Percentiles rank a stretch among this genome's conserved stretches.
Conservation (phyloP, 2,888 invertebrate genomes). For the Macaria notata region DNA sequence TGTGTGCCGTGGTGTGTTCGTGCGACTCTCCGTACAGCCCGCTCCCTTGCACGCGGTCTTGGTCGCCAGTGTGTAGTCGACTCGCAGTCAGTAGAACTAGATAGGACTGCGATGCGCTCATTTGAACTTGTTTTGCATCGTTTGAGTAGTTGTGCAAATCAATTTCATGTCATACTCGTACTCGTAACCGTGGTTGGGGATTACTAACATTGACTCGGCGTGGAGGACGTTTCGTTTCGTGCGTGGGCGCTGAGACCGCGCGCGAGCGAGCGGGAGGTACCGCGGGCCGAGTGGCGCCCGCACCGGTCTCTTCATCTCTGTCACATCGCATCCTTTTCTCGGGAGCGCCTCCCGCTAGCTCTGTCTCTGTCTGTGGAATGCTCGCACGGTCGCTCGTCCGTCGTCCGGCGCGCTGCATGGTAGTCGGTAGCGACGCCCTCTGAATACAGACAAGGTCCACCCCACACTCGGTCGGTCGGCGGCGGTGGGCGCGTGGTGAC, state of each 20-base stretch:
- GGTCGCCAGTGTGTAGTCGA: constrained; percentile 7
- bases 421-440: constrained; percentile 43
- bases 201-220: not conserved
- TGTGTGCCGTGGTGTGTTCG: constrained; percentile 6
- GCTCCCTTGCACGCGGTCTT: constrained; percentile 15
- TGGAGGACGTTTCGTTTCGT: no score
- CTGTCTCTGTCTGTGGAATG: constrained; percentile 62
- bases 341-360: constrained; percentile 33
- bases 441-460: constrained; percentile 66
- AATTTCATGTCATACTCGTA: constrained; percentile 3
- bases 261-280: constrained; percentile 19
- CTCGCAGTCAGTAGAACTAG: constrained; percentile 24
- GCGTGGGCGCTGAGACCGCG: constrained; percentile 1
- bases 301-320: constrained; percentile 31
- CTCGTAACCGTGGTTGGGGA: not conserved
- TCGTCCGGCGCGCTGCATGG: constrained; percentile 50
- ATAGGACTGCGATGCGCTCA: constrained; percentile 19
- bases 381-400: constrained; percentile 42
- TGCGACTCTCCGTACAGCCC: constrained; percentile 12
- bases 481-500: constrained; percentile 21
- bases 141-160: constrained; percentile 13
- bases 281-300: constrained; percentile 24
- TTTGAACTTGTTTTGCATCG: constrained; percentile 15
- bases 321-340: constrained; percentile 33
- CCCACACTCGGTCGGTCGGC: constrained; percentile 61